Base-by-base conservation (phyloP, 2,888 invertebrate genomes). In the Aleiodes leptofemur region DNA sequence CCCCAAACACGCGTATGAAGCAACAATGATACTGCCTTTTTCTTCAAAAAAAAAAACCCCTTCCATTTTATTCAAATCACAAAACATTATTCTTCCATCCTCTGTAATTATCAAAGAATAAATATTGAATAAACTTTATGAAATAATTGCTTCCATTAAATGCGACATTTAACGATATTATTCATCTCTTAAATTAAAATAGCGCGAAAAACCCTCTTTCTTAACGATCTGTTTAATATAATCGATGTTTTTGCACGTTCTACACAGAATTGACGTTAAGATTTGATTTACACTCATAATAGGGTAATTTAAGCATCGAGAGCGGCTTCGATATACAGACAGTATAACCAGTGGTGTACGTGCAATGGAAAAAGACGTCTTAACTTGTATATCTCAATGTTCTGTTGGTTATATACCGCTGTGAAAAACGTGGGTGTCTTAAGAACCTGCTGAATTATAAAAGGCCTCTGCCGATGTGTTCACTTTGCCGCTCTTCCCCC, bases 261-360 rank as follows among this genome's bases (percentile, higher is more conserved):
- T 57, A 11, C 11, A 57, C 11, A 57, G 57, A 34, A 72, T 61
- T 51, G 51, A 61, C 16, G 43, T 23, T 43, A 34, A 72, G 61
- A 61, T 72, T 72, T 72, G 72, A 72, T 72, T 72, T 72, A 72
- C 72, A 59, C 51, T 61, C n/a, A 72, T 72, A 61, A 72, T 72
- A 31, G 61, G 59, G 72, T 72, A 72, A 72, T 72, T 72, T 61
- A 61, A 51, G 64, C 50, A 72, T 61, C 23, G 51, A 71, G 59
- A 72, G 53, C 72, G 72, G 61, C 72, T 38, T 57, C 57, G 31
- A 57, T 57, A 57, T 13, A 57, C 57, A 23, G 11, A 8, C 43
- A 9, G 7, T 43, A 43, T 43, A 43, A 9, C 23, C 56, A 59
- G 13, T 51, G 48, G 51, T 68, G 43, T 43, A 43, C 43, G 43